A percentile compares a stretch with the other conserved stretches of the same genome.
These are phyloP conservation scores for Poeciliopsis turrubarensis DNA, from an alignment of 2,113 vertebrate species.

Conservation along the genomic window DNA sequence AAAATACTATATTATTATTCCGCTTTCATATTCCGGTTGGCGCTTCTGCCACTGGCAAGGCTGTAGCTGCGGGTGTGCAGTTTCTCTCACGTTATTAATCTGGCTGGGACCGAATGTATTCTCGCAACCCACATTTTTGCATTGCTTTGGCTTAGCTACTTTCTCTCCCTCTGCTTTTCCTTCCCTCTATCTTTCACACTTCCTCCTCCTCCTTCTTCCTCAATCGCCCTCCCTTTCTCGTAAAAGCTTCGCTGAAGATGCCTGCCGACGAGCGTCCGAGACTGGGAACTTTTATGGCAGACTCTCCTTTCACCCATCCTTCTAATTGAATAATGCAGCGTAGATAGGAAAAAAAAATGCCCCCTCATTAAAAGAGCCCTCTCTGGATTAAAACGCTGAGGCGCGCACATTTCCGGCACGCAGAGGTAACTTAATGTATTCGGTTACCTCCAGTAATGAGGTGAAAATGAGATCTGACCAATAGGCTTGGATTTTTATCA, in stretches of 20 bases:
- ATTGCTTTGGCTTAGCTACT: conserved; percentile 26
- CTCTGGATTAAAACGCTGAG: conserved; percentile 71
- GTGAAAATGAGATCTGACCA: conserved; percentile 55
- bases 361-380: conserved; percentile 70
- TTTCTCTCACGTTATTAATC: conserved; percentile 46
- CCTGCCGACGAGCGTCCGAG: no score
- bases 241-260: conserved; percentile 28
- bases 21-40: conserved; percentile 44
- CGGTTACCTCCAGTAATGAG: conserved; percentile 66
- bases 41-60: conserved; percentile 42
- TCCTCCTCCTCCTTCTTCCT: neutral
- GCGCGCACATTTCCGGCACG: conserved; percentile 63
- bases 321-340: conserved; percentile 75
- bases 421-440: conserved; percentile 64
- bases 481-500: conserved; percentile 47
- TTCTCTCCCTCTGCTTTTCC: conserved; percentile 9
- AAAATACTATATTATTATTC: conserved; percentile 56
- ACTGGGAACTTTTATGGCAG: no score
- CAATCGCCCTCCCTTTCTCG: neutral
- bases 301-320: conserved; percentile 33
- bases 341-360: conserved; percentile 58
- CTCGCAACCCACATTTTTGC: conserved; percentile 19
- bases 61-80: conserved; percentile 34
- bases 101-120: conserved; percentile 31
- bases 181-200: conserved; percentile 3